Conservation (phyloP, 2,113 vertebrate genomes). For the Clarias macrocephalus region DNA sequence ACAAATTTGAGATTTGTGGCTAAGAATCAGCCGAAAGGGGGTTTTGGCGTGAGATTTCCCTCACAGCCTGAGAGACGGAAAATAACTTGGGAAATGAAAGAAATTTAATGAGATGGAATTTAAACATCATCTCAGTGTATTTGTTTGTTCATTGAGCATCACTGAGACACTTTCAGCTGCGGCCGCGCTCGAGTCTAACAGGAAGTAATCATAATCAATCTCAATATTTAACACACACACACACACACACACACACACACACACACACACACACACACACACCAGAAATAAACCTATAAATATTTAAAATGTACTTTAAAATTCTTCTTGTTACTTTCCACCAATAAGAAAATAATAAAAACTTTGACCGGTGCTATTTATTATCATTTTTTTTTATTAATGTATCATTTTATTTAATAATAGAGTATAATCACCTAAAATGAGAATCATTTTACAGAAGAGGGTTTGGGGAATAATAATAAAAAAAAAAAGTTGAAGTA, state of each 20-base stretch:
- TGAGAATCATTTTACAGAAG: no score
- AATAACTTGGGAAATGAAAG: background rate
- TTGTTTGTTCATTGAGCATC: background rate
- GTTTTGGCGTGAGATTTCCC: background rate
- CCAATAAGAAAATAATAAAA: background rate
- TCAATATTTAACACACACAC: background rate
- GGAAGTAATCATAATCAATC: background rate
- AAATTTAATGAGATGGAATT: background rate
- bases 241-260: background rate
- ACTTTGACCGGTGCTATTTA: no score
- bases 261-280: background rate
- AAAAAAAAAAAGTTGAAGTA: no score
- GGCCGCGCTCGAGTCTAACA: background rate
- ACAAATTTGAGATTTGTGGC: background rate
- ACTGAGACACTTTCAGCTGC: background rate
- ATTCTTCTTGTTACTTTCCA: background rate
- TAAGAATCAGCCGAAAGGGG: background rate
- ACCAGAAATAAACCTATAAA: no score
- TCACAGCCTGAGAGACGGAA: background rate
- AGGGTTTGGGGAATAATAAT: no score
- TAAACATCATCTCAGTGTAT: background rate
- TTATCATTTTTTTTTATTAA: no score
- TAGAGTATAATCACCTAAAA: no score
- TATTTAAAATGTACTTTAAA: no score
- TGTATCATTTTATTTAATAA: no score